Evolutionary conservation across 2,113 vertebrate genomes (phyloP), one percentile per base, ranked within the genome.

Genomic region (Pelmatolapia mariae): DNA sequence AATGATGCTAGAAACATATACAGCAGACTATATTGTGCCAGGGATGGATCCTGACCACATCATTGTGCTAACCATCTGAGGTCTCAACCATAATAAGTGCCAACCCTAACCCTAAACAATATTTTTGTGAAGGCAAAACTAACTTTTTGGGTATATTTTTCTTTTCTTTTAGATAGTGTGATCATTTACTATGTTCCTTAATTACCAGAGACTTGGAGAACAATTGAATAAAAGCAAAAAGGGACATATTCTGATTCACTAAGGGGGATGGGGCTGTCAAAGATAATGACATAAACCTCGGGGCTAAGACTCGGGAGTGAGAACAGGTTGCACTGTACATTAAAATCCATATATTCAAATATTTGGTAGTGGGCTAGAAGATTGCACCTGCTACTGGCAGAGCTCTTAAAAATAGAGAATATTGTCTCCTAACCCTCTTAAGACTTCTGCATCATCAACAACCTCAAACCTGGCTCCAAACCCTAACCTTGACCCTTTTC

Each of bases 201-300:
- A 22, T 68, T 40, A 38, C 19, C 61, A 68, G 63, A 68, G 33
- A 68, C 63, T 71, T 40, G 1, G 36, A 43, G 66, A 43, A 22
- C n/a, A 43, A 40, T 43, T 71, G n/a, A 40, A 71, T 43, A 71
- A 43, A 71, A 40, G 38, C 36, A 71, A 43, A 71, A 71, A 43
- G 36, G 7, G 36, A 68, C 19, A 68, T 22, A 68, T 68, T 40
- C n/a, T 40, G 63, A 24, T 68, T 68, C 36, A 40, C 1, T 68
- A 15, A 22, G n/a, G 36, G 12, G 36, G 36, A 16, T 1, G 0
- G n/a, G 0, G 19, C 19, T 38, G 61, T 66, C 33, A 66, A 3
- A 38, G 33, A 68, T 68, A 33, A 0, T 16, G 8, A 43, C 66
- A 24, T 43, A 7, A 16, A 45, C 2, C 40, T 45, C 5, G 2